phyloP scores from a whole-genome alignment of 2,113 vertebrate genomes.

The Leucopternis melanops region DNA sequence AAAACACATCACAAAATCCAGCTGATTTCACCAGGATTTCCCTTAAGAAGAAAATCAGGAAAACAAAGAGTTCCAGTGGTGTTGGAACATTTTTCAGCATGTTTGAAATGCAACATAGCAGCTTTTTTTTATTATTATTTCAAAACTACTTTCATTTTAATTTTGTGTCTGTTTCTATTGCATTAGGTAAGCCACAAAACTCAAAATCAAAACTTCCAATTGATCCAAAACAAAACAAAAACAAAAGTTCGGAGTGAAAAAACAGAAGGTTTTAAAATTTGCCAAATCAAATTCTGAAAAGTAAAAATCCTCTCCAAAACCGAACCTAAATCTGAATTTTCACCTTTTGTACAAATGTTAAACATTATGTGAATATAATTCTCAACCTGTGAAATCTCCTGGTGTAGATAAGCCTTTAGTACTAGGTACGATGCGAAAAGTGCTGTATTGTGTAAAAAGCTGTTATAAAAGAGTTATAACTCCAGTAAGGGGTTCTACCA shows the following conservation, averaged over 20 bases:
- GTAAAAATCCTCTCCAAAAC: background rate
- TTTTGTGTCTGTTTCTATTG: background rate
- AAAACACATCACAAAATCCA: background rate
- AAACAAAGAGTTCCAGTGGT: background rate
- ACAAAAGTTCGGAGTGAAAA: background rate
- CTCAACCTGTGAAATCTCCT: background rate
- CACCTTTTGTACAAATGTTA: background rate
- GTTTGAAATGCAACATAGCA: background rate
- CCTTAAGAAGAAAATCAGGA: background rate
- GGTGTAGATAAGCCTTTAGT: background rate
- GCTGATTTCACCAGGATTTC: background rate
- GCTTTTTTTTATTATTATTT: background rate
- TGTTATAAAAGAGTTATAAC: background rate
- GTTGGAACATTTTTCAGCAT: background rate
- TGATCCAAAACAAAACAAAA: background rate
- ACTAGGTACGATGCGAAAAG: background rate
- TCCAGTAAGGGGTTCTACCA: background rate
- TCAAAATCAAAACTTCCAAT: background rate
- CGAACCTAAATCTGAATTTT: background rate
- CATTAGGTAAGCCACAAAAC: background rate
- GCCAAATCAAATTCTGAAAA: background rate
- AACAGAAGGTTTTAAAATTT: background rate
- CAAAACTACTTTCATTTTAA: background rate
- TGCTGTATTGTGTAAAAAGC: background rate
- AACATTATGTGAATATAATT: background rate